Conservation (phyloP, 2,113 vertebrate species). For the Promerops cafer region DNA sequence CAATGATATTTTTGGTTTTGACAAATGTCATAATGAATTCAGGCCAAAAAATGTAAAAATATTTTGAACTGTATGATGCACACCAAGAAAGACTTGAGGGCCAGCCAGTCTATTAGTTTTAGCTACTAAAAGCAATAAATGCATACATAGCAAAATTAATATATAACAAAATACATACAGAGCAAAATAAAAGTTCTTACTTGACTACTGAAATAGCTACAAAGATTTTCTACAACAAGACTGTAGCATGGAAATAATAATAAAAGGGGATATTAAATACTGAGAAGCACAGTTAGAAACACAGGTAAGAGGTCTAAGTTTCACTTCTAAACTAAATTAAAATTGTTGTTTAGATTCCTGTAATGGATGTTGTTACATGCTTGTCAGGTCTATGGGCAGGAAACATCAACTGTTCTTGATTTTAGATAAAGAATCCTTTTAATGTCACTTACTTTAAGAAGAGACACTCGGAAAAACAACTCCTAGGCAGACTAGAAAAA, state of each 20-base stretch:
- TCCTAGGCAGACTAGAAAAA: not conserved
- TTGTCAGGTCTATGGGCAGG: not conserved
- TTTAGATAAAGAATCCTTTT: not conserved
- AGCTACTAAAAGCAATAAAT: not conserved
- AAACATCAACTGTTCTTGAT: not conserved
- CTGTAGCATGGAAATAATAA: not conserved
- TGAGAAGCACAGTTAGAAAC: not conserved
- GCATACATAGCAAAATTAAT: fast-evolving
- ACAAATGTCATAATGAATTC: not conserved
- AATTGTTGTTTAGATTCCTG: not conserved
- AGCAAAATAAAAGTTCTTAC: not conserved
- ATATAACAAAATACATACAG: too few species aligned
- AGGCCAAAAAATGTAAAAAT: not conserved
- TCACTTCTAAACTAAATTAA: not conserved
- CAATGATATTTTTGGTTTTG: not conserved
- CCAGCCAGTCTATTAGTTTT: not conserved
- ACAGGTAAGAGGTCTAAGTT: not conserved
- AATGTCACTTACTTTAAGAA: not conserved
- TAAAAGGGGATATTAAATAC: not conserved
- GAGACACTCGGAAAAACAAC: not conserved
- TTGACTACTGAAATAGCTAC: not conserved
- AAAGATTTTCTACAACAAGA: not conserved
- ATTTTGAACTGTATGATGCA: not conserved
- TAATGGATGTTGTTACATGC: not conserved
- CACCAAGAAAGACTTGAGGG: not conserved